Base-by-base conservation (phyloP, 2,797 vertebrate species). In the Falco columbarius region DNA sequence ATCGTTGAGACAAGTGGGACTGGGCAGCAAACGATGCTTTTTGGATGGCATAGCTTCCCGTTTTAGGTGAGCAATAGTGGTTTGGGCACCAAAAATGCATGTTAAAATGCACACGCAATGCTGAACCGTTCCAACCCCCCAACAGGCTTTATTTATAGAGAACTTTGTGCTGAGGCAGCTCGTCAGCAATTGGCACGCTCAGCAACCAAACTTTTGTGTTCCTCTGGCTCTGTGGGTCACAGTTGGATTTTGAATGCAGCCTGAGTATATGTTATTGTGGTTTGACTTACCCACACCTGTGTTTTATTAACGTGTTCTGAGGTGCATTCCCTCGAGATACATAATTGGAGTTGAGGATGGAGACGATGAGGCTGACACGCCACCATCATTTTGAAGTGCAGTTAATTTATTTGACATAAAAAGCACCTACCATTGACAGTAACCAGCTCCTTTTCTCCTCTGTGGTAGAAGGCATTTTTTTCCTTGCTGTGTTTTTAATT, bases 331-430 rank as follows among this genome's bases (percentile, higher is more conserved):
- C 74, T 6, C 10, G 92, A 59, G 95, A 29, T 9, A 3, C 2
- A 1, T 74, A 81, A 68, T 30, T 90, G 93, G 81, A 91, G 54
- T 1, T 77, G 93, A 93, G 72, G 90, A 29, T 80, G 91, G 92
- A 56, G 81, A 82, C 7, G 68, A 90, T 79, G 73, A 81, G 55
- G 44, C 90, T 94, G 95, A 76, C 93, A 89, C 2, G 1, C 49
- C 91, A 61, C 59, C 29, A 6, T 80, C 81, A 67, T 44, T 86
- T 49, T 66, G 93, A 94, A 95, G 62, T 24, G 55, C 65, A 56
- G 72, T 82, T 96, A 66, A 95, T 95, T 95, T 74, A 80, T 79
- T 54, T 96, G 93, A 85, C 95, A 91, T 79, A 62, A 90, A 77
- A 30, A 86, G 70, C 73, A 88, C 67, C 83, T 59, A 16, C 55